phyloP scores from a whole-genome alignment of 53 echinoderm and acorn worm genomes.

The Actinopyga echinites region DNA sequence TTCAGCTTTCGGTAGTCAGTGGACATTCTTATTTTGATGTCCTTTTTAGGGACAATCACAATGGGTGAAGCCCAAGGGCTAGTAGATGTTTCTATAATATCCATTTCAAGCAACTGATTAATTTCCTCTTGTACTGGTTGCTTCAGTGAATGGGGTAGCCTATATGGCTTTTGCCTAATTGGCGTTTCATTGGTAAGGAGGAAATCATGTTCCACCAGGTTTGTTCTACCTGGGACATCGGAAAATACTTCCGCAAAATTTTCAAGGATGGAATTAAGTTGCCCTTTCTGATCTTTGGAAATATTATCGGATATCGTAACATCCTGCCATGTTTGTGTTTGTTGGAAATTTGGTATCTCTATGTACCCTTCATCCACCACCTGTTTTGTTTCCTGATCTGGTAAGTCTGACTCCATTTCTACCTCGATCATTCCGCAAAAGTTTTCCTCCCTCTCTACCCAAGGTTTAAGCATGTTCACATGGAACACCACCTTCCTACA shows the following conservation, averaged over 20 bases:
- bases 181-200: constrained; percentile 22
- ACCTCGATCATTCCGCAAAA: background rate
- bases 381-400: background rate
- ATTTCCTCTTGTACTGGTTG: constrained; percentile 47
- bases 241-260: background rate
- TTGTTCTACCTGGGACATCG: constrained; percentile 31
- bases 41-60: constrained; percentile 30
- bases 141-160: constrained; percentile 42
- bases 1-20: constrained; percentile 41
- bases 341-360: constrained; percentile 10
- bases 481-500: constrained; percentile 43
- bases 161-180: constrained; percentile 13
- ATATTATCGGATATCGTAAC: constrained; percentile 6
- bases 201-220: constrained; percentile 30
- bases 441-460: background rate
- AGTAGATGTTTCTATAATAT: constrained; percentile 32
- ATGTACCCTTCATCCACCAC: background rate
- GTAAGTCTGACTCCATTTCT: background rate
- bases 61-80: constrained; percentile 25
- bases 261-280: constrained; percentile 4
- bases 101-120: constrained; percentile 32
- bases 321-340: constrained; percentile 23
- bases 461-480: constrained; percentile 52
- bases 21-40: constrained; percentile 11
- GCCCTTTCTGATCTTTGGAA: background rate